phyloP scores from a whole-genome alignment of 2,113 vertebrate genomes.

The Dermatemys mawii region DNA sequence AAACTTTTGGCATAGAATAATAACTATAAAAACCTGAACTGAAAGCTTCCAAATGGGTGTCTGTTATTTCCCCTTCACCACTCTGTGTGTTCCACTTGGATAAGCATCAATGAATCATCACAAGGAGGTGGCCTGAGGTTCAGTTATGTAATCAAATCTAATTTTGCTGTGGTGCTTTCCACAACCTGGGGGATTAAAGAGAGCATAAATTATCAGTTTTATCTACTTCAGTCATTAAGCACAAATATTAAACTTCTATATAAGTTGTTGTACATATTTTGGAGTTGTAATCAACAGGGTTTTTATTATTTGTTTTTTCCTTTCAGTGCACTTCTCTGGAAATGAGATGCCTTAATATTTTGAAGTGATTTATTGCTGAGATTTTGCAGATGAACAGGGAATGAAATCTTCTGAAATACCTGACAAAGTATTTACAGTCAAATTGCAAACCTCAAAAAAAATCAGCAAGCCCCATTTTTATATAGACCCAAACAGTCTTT shows the following conservation, averaged over 20 bases:
- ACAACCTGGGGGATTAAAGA: slow-evolving; percentile 2
- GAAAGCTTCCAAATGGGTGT: background rate
- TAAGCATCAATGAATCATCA: background rate
- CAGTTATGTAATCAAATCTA: background rate
- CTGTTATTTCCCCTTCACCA: slow-evolving; percentile 1
- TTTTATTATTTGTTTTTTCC: slow-evolving; percentile 25
- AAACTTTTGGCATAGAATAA: background rate
- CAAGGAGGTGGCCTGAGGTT: background rate
- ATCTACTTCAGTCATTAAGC: background rate
- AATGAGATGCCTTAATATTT: background rate
- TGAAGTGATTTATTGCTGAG: background rate
- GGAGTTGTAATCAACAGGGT: background rate
- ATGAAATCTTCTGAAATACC: slow-evolving; percentile 8
- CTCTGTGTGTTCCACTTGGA: slow-evolving; percentile 1
- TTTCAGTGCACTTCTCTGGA: background rate
- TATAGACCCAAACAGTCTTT: background rate
- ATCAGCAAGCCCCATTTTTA: background rate
- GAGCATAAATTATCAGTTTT: background rate
- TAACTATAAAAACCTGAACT: background rate
- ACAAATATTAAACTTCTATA: background rate
- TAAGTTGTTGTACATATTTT: background rate
- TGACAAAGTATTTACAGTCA: background rate
- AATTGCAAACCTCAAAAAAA: background rate
- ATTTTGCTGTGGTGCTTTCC: background rate
- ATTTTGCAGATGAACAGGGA: background rate